Evolutionary conservation across 2,888 invertebrate genomes (phyloP), one percentile per base, ranked within the genome.

Genomic region (Stenodera caucasica): DNA sequence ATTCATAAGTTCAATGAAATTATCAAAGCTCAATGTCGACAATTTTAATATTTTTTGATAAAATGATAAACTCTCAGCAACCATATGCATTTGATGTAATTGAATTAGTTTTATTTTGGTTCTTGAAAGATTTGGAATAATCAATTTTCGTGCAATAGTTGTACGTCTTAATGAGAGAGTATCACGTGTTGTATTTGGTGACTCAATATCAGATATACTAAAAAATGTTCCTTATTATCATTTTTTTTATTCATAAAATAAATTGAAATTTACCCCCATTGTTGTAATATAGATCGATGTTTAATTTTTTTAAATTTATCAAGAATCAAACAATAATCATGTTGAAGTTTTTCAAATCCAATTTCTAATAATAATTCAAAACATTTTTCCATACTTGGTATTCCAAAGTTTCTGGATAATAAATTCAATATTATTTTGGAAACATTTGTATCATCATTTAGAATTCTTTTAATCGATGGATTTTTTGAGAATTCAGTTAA

Each of bases 281-380:
- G 45, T 23, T 45, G 45, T 0, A 45, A 45, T 23, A 45, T 21
- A 21, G 21, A 12, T 45, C 4, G 11, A 23, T 45, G 45, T n/a
- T 23, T 23, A n/a, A 45, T 45, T 21, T 45, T 45, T n/a, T 12
- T 12, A 45, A 23, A 45, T 45, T n/a, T 21, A 45, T 45, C 45
- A 23, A 45, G 45, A 45, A 45, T 45, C 6, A 1, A 0, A 23
- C 45, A 45, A 45, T 45, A 45, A 23, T 45, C 45, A 1, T 21
- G 21, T 45, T 45, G 21, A 23, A 45, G 45, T 45, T 45, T 45
- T 23, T 45, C 45, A n/a, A n/a, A 45, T 6, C 45, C 45, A 21
- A 45, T 45, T 1, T 45, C 21, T 1, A 45, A 23, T 6, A 45
- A 23, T 6, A 45, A n/a, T n/a, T 12, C 45, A 12, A 23, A 45